These are phyloP conservation scores for Danio albolineatus DNA, from an alignment of 2,797 vertebrate genomes.

Conservation along the genomic window DNA sequence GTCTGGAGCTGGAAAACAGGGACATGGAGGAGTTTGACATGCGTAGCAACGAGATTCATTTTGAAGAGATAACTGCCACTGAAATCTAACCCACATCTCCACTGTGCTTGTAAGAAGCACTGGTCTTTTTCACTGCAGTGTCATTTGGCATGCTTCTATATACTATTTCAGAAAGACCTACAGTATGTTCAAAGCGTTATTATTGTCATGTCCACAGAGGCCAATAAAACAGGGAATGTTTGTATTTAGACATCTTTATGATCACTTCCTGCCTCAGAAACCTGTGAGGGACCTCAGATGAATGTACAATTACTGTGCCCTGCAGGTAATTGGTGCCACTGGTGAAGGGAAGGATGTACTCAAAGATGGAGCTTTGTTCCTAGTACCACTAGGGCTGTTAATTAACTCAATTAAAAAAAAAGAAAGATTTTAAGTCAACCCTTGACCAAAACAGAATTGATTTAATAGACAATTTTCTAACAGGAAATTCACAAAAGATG, in stretches of 20 bases:
- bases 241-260: constrained; percentile 34
- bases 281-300: constrained; percentile 12
- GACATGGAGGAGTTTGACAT: constrained; percentile 85
- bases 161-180: constrained; percentile 35
- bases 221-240: constrained; percentile 12
- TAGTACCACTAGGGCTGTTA: constrained; percentile 3
- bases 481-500: background rate
- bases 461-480: background rate
- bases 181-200: constrained; percentile 14
- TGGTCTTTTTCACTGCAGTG: constrained; percentile 43
- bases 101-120: constrained; percentile 8
- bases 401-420: background rate
- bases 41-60: constrained; percentile 91
- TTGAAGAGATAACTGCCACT: constrained; percentile 84
- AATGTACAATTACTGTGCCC: constrained; percentile 39
- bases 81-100: constrained; percentile 72
- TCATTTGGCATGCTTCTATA: constrained; percentile 15
- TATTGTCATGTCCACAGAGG: constrained; percentile 13
- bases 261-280: constrained; percentile 33
- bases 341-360: constrained; percentile 2
- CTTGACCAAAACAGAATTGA: background rate
- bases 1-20: constrained; percentile 90
- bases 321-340: constrained; percentile 15
- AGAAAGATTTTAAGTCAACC: background rate
- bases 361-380: constrained; percentile 27